A percentile compares a stretch with the other conserved stretches of the same genome.
Conservation (phyloP, 2,888 invertebrate genomes). For the Mythimna lalbum region DNA sequence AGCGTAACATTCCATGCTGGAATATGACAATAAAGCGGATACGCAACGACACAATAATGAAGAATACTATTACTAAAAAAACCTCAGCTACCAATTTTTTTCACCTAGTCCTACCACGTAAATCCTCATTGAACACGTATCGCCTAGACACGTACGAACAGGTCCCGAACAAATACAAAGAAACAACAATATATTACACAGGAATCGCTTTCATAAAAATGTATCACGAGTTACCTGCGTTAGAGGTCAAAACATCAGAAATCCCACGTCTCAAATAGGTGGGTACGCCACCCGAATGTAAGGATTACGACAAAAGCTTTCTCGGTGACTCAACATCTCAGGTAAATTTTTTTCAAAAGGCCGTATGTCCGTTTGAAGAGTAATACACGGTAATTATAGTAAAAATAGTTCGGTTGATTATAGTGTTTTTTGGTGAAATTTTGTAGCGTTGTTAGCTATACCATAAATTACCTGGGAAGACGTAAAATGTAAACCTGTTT, state of each 20-base stretch:
- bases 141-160: constrained; percentile 44
- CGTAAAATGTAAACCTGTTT: constrained; percentile 53
- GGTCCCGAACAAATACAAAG: constrained; percentile 56
- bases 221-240: constrained; percentile 61
- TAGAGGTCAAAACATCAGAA: constrained; percentile 64
- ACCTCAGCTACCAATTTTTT: constrained; percentile 8
- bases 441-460: constrained; percentile 18
- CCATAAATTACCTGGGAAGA: constrained; percentile 53
- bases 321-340: constrained; percentile 75
- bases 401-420: constrained; percentile 47
- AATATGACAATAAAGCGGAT: constrained; percentile 25
- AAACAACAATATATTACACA: constrained; percentile 56
- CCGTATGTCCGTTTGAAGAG: constrained; percentile 52
- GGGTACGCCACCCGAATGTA: constrained; percentile 67
- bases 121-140: constrained; percentile 50
- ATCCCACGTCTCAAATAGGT: constrained; percentile 56
- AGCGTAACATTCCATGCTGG: neutral
- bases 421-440: constrained; percentile 57
- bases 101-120: constrained; percentile 17
- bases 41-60: neutral
- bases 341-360: constrained; percentile 71
- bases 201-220: constrained; percentile 55
- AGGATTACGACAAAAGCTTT: constrained; percentile 74
- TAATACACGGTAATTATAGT: constrained; percentile 58
- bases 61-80: constrained; percentile 1